Evolutionary conservation across 2,113 vertebrate genomes (phyloP).

Genomic region (Trogon melanurus): DNA sequence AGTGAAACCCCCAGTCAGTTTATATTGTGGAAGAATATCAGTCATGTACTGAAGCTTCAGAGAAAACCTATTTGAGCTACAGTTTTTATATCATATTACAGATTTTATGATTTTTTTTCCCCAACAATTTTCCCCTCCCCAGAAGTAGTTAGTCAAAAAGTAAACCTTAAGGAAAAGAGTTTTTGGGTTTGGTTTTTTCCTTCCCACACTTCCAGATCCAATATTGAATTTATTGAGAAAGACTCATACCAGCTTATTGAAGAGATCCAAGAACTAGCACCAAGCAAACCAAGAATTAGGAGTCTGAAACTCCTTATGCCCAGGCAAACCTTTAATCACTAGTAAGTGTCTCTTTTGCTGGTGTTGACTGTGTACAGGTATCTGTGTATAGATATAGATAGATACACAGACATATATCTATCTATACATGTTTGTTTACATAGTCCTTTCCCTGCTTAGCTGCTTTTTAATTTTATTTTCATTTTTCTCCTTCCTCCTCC

Average conservation of each 20-base stretch:
- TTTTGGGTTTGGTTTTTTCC: background rate
- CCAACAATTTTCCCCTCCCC: background rate
- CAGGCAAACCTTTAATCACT: background rate
- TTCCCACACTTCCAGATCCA: background rate
- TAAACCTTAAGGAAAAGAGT: background rate
- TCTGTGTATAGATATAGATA: background rate
- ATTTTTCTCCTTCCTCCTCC: background rate
- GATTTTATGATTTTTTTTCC: background rate
- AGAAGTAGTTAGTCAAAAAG: background rate
- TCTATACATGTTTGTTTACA: background rate
- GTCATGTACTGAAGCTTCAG: background rate
- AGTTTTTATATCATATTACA: background rate
- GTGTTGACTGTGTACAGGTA: background rate
- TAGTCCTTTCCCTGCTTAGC: rapidly evolving
- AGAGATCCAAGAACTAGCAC: background rate
- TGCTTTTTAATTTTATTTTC: background rate
- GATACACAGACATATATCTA: rapidly evolving
- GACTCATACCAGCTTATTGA: background rate
- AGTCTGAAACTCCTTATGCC: background rate
- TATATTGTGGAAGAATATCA: background rate
- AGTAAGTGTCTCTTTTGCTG: background rate
- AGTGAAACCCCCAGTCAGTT: background rate
- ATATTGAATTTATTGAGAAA: background rate
- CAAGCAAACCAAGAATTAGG: background rate
- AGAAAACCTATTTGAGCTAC: background rate